Percentiles rank a stretch among this genome's conserved stretches.
phyloP scores from a whole-genome alignment of 1,140 invertebrate genomes.

The Eciton burchellii region DNA sequence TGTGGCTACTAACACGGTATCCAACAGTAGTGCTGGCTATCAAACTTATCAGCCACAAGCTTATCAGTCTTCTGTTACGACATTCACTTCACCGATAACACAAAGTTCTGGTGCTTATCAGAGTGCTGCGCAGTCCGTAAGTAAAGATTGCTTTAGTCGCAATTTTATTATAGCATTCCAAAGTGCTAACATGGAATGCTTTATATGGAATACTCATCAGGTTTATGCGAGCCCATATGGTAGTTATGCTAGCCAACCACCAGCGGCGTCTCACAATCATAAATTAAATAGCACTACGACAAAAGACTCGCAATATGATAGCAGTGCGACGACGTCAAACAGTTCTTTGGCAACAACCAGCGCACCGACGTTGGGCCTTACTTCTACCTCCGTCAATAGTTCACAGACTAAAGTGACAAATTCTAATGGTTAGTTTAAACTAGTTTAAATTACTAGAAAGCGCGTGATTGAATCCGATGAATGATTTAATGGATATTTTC shows the following conservation, averaged over 20 bases:
- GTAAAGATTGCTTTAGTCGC: conserved; percentile 18
- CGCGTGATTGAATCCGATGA: not conserved
- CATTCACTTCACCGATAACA: conserved; percentile 83
- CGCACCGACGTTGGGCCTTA: conserved; percentile 85
- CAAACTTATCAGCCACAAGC: conserved; percentile 83
- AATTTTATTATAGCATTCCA: no score
- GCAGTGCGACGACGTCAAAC: conserved; percentile 84
- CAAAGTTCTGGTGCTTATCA: conserved; percentile 82
- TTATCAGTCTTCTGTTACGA: conserved; percentile 83
- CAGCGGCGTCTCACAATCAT: conserved; percentile 83
- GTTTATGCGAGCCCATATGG: conserved; percentile 82
- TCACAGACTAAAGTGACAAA: conserved; percentile 85
- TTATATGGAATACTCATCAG: conserved; percentile 68
- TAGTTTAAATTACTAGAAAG: not conserved
- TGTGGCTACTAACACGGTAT: conserved; percentile 79
- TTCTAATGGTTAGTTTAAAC: conserved; percentile 81
- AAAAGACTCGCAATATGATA: conserved; percentile 87
- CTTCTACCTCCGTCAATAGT: conserved; percentile 83
- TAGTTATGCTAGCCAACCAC: conserved; percentile 80
- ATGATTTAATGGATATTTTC: conserved; percentile 16
- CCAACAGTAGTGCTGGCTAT: conserved; percentile 80
- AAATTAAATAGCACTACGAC: conserved; percentile 83
- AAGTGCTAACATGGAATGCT: conserved; percentile 4
- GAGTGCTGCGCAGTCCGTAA: conserved; percentile 83
- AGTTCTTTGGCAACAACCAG: conserved; percentile 85